Base-by-base conservation (phyloP, 2,113 vertebrate genomes). In the Coturnix japonica region DNA sequence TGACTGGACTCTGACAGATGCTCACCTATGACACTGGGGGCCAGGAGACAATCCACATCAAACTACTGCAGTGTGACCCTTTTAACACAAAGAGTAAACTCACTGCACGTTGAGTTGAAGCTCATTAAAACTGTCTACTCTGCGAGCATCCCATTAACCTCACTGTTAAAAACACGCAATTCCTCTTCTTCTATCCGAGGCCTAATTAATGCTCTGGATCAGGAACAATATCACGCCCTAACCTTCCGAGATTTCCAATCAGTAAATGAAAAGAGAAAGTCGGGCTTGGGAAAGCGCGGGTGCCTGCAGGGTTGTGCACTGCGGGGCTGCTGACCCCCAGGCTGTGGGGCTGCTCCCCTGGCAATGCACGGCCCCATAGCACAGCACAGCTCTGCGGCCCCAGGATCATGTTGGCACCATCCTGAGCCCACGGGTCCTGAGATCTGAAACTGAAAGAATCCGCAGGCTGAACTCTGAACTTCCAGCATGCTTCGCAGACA, bases 1-100 rank as follows among this genome's bases (percentile, higher is more conserved):
- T 99, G 99, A 98, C 98, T 98, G 98, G 98, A 98, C 98, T 98
- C 97, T 99, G 99, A 99, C 98, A 98, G 98, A 96, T 89, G 96
- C 95, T 97, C 97, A 98, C 97, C 96, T 97, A 97, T 98, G 98
- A 98, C 97, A 97, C 94, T 20, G 65, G 95, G 95, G 95, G 94
- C 97, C 95, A 87, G 89, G 65, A 98, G 97, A 97, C 97, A 98
- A 98, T 98, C 98, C 97, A 98, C 98, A 98, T 98, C 98, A 98
- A 98, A 98, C 98, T 98, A 98, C 98, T 98, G 98, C 98, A 98
- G 98, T 97, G 97, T 98, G 97, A 98, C 99, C 98, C 98, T 99
- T 99, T 99, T 99, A 99, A 98, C 99, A 98, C 97, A 95, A 96
- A 98, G 96, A 98, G 98, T 98, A 97, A 97, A 98, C 98, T 98